These are phyloP conservation scores for Rattus norvegicus DNA, from an alignment of 2,113 vertebrate genomes.

Conservation along the genomic window GRCr8 NC_086039.1:46395501-46396000, in stretches of 20 bases:
- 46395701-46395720: neutral
- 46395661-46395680: neutral
- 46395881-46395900: no score
- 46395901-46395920: no score
- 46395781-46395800: neutral
- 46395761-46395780: neutral
- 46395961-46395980: neutral
- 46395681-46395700: neutral
- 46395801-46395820: neutral
- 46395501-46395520: neutral
- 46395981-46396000: neutral
- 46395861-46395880: no score
- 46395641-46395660: neutral
- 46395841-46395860: no score
- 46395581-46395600: neutral
- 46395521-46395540: constrained; percentile 11
- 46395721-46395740: neutral
- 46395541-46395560: neutral
- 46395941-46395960: neutral
- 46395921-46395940: no score
- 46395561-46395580: neutral
- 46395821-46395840: neutral
- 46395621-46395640: neutral
- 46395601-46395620: neutral
- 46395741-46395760: neutral